Evolutionary conservation across 2,797 vertebrate species (phyloP).

Genomic region (Cyclopterus lumpus): DNA sequence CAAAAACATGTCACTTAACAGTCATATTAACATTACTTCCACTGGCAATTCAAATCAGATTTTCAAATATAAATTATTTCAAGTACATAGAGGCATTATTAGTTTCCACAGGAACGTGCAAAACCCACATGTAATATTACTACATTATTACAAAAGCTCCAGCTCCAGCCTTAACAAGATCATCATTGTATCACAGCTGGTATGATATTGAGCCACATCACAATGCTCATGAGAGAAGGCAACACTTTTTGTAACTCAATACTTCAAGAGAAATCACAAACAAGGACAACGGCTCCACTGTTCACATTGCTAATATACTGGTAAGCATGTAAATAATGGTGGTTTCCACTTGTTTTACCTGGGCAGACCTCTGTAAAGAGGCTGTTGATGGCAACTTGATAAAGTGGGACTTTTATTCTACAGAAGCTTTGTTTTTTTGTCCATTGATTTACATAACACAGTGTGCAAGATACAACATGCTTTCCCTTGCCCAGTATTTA

Average conservation of each 20-base stretch:
- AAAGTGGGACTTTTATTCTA: conserved; percentile 10
- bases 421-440: not conserved
- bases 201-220: conserved; percentile 46
- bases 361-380: conserved; percentile 10
- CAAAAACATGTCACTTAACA: conserved; percentile 41
- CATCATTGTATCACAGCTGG: conserved; percentile 37
- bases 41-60: conserved; percentile 37
- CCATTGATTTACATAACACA: conserved; percentile 7
- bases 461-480: conserved; percentile 33
- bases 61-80: conserved; percentile 45
- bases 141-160: conserved; percentile 62
- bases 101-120: conserved; percentile 60
- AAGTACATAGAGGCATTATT: conserved; percentile 41
- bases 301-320: conserved; percentile 25
- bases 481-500: conserved; percentile 35
- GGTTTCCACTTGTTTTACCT: conserved; percentile 14
- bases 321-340: conserved; percentile 6
- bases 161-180: conserved; percentile 38
- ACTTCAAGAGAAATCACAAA: conserved; percentile 38
- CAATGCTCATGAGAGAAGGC: conserved; percentile 45
- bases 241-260: conserved; percentile 37
- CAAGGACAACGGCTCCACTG: conserved; percentile 34
- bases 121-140: conserved; percentile 50
- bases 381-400: not conserved
- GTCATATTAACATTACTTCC: conserved; percentile 45